Base-by-base conservation (phyloP, 2,113 vertebrate genomes). In the Syrmaticus mikado region DNA sequence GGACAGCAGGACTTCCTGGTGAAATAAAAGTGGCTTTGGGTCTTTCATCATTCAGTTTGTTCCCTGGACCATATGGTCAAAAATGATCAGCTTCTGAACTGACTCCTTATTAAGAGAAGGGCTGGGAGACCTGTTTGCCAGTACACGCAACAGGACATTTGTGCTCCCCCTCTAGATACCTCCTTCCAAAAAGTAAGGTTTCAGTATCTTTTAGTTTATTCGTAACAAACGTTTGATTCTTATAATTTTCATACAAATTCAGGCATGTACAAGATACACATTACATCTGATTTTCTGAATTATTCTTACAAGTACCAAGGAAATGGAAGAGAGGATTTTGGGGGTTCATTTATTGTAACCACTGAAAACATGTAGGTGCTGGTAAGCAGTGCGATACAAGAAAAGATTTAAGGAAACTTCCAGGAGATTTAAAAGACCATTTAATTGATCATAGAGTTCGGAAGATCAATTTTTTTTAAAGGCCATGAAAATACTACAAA, bases 141-240 rank as follows among this genome's bases (percentile, higher is more conserved):
- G 50, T 8, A 6, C 0, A 12, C 7, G 60, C 8, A 18, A 13
- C 62, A 15, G 0, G 8, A 15, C 38, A 38, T 62, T 19, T 18
- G 4, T 16, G 8, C 36, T 79, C 18, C 24, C 19, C 10, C 34
- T 88, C 30, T 46, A 75, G 13, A 43, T 7, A 40, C n/a, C n/a
- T n/a, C n/a, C n/a, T n/a, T n/a, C n/a, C n/a, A n/a, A n/a, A n/a
- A n/a, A n/a, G n/a, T n/a, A n/a, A n/a, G n/a, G n/a, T n/a, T n/a
- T n/a, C n/a, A n/a, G n/a, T 8, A 30, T 32, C 25, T 13, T 52
- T 43, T 8, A 28, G 13, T 48, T 57, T 38, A 10, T 65, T 72
- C 36, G 18, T 10, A 61, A n/a, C 14, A 52, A 70, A 60, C 2
- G 2, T 1, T 1, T 25, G 11, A 48, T 57, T 6, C 34, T 82